Evolutionary conservation across 2,797 vertebrate species (phyloP).

Genomic region (Phataginus tetradactyla): DNA sequence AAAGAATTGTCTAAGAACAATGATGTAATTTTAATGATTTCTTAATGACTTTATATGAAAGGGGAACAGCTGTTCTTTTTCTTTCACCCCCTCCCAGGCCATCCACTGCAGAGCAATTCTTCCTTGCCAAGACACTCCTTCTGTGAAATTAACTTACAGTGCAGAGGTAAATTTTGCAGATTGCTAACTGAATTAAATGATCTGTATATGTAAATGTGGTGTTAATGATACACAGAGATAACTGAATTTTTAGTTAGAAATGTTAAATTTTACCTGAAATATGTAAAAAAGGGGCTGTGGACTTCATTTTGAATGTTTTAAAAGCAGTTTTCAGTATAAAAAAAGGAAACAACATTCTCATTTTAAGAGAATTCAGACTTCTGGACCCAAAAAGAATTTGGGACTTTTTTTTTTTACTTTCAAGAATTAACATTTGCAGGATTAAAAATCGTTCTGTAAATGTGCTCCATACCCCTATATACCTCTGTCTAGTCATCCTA

Average conservation of each 20-base stretch:
- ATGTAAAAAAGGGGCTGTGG: neutral
- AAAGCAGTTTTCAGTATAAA: neutral
- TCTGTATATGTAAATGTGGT: neutral
- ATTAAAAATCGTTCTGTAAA: neutral
- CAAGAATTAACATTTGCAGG: neutral
- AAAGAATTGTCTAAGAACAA: neutral
- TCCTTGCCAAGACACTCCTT: constrained; percentile 97
- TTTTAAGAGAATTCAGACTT: constrained; percentile 38
- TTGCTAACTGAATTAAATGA: neutral
- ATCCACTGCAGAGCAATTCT: constrained; percentile 96
- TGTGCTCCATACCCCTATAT: neutral
- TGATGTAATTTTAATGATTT: constrained; percentile 28
- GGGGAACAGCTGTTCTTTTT: neutral
- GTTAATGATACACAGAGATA: neutral
- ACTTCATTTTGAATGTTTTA: neutral
- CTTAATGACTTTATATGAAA: constrained; percentile 53
- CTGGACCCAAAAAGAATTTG: constrained; percentile 16
- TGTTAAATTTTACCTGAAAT: neutral
- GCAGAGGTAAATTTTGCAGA: constrained; percentile 89
- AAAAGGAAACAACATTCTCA: neutral
- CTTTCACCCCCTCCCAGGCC: constrained; percentile 86
- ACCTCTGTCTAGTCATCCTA: neutral
- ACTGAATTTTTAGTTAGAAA: neutral
- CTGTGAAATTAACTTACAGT: constrained; percentile 95
- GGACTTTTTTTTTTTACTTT: neutral